These are phyloP conservation scores for Cecropterus lyciades DNA, from an alignment of 1,140 invertebrate species.

Conservation along the genomic window DNA sequence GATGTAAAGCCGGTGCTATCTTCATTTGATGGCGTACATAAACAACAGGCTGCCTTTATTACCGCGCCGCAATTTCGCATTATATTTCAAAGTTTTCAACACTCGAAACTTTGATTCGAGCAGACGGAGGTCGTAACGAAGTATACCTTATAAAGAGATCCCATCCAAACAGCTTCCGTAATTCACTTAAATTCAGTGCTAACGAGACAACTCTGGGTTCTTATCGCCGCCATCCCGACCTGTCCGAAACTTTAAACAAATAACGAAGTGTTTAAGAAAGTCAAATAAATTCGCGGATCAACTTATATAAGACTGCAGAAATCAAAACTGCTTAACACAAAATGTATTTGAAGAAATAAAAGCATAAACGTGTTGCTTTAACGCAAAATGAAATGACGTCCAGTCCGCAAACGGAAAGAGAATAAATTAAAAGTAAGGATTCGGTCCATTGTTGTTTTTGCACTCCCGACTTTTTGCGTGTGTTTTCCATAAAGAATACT, in stretches of 20 bases:
- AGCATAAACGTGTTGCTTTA: conserved; percentile 71
- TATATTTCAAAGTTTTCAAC: conserved; percentile 71
- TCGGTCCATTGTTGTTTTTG: conserved; percentile 62
- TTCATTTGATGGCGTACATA: conserved; percentile 72
- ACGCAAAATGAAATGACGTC: conserved; percentile 67
- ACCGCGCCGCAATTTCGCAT: conserved; percentile 60
- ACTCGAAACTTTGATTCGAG: conserved; percentile 59
- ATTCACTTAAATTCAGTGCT: conserved; percentile 69
- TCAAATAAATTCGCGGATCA: conserved; percentile 69
- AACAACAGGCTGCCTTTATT: conserved; percentile 75
- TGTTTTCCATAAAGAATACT: conserved; percentile 56
- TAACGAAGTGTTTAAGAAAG: conserved; percentile 72
- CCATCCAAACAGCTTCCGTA: conserved; percentile 56
- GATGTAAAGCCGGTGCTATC: conserved; percentile 70
- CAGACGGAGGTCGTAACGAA: conserved; percentile 56
- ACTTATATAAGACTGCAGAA: conserved; percentile 55
- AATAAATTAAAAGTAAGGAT: conserved; percentile 75
- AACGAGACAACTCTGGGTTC: conserved; percentile 63
- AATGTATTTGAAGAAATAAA: conserved; percentile 65
- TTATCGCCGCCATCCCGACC: conserved; percentile 58
- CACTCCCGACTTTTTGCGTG: conserved; percentile 47
- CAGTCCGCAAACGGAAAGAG: conserved; percentile 56
- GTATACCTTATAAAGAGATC: conserved; percentile 61
- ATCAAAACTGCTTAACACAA: conserved; percentile 52
- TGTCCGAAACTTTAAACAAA: conserved; percentile 71